Evolutionary conservation across 35 echinoderm and acorn worm genomes (phyloP).

Genomic region (Stichopus chloronotus): DNA sequence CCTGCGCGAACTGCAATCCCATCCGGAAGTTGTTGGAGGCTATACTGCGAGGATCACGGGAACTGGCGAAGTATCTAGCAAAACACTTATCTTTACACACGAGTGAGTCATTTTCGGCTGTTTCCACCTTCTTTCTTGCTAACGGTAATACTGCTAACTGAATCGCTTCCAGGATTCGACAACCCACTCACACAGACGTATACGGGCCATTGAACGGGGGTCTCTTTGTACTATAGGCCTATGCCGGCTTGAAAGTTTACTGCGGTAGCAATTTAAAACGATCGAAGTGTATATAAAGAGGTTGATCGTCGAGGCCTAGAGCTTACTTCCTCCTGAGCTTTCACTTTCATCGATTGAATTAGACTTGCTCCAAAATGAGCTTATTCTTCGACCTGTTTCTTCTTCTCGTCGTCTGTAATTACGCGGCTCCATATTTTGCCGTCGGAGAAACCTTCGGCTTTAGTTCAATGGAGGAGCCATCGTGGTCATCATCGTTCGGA

Average conservation of each 20-base stretch:
- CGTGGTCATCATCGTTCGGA: slow-evolving; percentile 30
- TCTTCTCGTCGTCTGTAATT: slow-evolving; percentile 19
- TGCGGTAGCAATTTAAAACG: too few species aligned
- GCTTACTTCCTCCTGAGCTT: too few species aligned
- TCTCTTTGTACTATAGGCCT: too few species aligned
- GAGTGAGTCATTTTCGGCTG: neutral
- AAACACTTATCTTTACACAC: neutral
- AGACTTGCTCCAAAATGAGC: neutral
- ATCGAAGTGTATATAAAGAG: too few species aligned
- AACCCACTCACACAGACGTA: neutral
- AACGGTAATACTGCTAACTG: neutral
- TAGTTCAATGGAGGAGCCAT: slow-evolving; percentile 37
- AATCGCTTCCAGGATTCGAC: neutral
- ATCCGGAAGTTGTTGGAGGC: neutral
- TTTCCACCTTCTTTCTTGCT: neutral
- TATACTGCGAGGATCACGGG: neutral
- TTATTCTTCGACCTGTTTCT: neutral
- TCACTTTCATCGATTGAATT: too few species aligned
- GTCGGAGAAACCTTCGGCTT: slow-evolving; percentile 47
- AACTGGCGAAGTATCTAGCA: neutral
- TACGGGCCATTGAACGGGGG: neutral
- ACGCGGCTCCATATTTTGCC: slow-evolving; percentile 22
- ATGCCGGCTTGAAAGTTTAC: too few species aligned
- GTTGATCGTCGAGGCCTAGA: too few species aligned
- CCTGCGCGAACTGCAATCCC: too few species aligned